Conservation (phyloP, 2,888 invertebrate species). For the Caenorhabditis virilis region DNA sequence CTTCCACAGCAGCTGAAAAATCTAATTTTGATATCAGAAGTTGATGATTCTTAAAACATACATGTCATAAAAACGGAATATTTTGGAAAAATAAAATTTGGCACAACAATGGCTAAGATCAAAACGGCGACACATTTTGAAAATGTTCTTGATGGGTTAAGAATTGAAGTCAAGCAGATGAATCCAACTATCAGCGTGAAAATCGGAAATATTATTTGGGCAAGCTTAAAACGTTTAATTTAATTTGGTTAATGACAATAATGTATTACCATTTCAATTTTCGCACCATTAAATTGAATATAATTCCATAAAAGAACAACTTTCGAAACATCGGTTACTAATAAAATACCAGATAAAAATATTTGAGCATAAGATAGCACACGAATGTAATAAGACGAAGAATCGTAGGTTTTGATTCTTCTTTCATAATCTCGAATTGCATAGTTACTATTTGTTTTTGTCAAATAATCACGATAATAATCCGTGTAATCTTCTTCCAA, state of each 20-base stretch:
- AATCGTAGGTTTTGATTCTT: slow-evolving; percentile 20
- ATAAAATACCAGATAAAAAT: slow-evolving; percentile 44
- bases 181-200: slow-evolving; percentile 45
- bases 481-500: slow-evolving; percentile 35
- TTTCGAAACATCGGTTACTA: slow-evolving; percentile 48
- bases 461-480: slow-evolving; percentile 35
- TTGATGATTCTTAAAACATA: slow-evolving; percentile 4
- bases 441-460: slow-evolving; percentile 31
- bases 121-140: slow-evolving; percentile 39
- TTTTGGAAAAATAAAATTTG: slow-evolving; percentile 43
- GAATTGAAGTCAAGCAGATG: slow-evolving; percentile 31
- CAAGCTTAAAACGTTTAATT: slow-evolving; percentile 12
- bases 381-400: slow-evolving; percentile 31
- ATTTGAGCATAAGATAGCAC: slow-evolving; percentile 43
- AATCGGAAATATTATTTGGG: slow-evolving; percentile 40
- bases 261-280: slow-evolving; percentile 40
- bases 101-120: slow-evolving; percentile 39
- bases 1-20: slow-evolving; percentile 41
- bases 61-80: slow-evolving; percentile 38
- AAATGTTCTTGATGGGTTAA: slow-evolving; percentile 38
- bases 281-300: slow-evolving; percentile 38
- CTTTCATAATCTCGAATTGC: slow-evolving; percentile 36
- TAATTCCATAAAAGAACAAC: slow-evolving; percentile 48
- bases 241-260: not conserved
- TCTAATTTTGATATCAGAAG: not conserved